Conservation (phyloP, 2,113 vertebrate species). For the Thalassarche chlororhynchos region DNA sequence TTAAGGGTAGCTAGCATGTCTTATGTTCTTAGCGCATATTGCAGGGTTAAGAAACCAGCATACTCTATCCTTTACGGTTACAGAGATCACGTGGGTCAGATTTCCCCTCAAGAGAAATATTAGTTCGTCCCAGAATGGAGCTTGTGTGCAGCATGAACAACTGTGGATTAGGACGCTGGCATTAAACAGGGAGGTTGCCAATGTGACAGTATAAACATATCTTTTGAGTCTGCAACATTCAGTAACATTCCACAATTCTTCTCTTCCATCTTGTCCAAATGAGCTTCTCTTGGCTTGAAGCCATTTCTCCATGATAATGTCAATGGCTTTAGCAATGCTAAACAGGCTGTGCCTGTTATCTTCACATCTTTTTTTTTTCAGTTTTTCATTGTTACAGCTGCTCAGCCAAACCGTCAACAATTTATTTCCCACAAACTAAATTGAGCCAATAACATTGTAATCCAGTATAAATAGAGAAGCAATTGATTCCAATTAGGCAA, state of each 20-base stretch:
- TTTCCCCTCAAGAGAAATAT: neutral
- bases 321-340: slow-evolving; percentile 40
- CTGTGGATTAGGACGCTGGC: neutral
- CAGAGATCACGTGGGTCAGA: neutral
- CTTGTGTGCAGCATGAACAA: neutral
- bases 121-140: neutral
- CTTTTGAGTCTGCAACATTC: neutral
- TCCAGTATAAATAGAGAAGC: slow-evolving; percentile 56
- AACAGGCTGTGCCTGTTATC: slow-evolving; percentile 28
- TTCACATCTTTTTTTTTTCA: neutral
- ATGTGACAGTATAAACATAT: neutral
- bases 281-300: slow-evolving; percentile 38
- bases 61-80: neutral
- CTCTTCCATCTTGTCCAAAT: slow-evolving; percentile 31
- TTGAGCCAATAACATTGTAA: slow-evolving; percentile 61
- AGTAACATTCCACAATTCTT: slow-evolving; percentile 5
- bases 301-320: slow-evolving; percentile 26
- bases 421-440: slow-evolving; percentile 59
- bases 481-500: slow-evolving; percentile 70
- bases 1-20: neutral
- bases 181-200: neutral
- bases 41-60: neutral
- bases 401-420: slow-evolving; percentile 48
- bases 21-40: neutral
- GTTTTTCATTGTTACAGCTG: slow-evolving; percentile 60